A percentile compares a stretch with the other conserved stretches of the same genome.
These are phyloP conservation scores for Pavo muticus DNA, from an alignment of 2,113 vertebrate genomes.

Conservation along the genomic window DNA sequence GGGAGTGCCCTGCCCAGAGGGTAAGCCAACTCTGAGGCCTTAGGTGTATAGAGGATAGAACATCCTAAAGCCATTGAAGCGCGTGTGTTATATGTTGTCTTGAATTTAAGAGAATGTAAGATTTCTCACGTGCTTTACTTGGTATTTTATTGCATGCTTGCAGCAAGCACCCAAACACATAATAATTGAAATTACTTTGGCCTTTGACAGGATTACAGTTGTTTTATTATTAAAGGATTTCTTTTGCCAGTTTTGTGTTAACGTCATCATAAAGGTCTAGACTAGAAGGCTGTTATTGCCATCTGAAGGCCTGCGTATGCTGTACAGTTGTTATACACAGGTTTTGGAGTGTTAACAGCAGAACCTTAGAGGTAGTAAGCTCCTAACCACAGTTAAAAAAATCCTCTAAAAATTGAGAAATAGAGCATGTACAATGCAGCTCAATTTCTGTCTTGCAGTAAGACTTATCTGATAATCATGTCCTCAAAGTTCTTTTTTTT, in stretches of 20 bases:
- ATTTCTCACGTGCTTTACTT: neutral
- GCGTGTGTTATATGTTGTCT: fast-evolving
- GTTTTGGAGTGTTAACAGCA: neutral
- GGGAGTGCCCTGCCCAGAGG: neutral
- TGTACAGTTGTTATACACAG: neutral
- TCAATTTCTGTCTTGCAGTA: neutral
- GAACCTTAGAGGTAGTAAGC: neutral
- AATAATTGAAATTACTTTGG: neutral
- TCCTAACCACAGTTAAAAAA: neutral
- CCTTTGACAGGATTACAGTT: neutral
- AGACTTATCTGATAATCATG: neutral
- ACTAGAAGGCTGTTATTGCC: neutral
- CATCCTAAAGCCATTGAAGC: neutral
- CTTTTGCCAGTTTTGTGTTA: neutral
- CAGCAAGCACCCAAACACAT: neutral
- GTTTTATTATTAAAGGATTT: neutral
- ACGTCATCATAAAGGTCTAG: neutral
- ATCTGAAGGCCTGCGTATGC: neutral
- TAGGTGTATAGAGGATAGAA: fast-evolving
- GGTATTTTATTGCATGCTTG: neutral
- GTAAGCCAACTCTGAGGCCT: fast-evolving
- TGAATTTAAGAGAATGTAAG: neutral
- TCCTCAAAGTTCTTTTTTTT: constrained; percentile 23
- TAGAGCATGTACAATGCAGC: neutral
- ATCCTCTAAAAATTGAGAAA: neutral